phyloP scores from a whole-genome alignment of 2,888 invertebrate genomes.

The Dicranocentrus wangi region DNA sequence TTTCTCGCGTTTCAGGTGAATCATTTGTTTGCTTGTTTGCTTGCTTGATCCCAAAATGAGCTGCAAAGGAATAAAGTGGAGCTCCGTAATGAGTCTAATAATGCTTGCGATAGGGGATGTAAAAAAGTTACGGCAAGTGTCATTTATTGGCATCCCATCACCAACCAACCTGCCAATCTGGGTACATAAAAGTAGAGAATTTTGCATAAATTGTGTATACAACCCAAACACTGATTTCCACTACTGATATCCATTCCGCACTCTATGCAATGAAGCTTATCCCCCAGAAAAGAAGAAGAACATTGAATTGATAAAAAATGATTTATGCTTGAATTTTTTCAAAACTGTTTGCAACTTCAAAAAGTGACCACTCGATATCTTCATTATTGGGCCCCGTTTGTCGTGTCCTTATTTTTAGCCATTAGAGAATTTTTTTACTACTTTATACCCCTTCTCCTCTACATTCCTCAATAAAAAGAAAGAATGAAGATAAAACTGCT shows the following conservation, averaged over 20 bases:
- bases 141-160: slow-evolving; percentile 16
- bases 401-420: no score
- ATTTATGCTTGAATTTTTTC: neutral
- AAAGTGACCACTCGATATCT: neutral
- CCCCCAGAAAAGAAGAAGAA: neutral
- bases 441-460: no score
- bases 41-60: no score
- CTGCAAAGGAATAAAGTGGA: no score
- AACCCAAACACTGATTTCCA: slow-evolving; percentile 1
- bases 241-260: no score
- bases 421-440: no score
- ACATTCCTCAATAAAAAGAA: neutral
- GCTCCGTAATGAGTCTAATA: no score
- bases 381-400: neutral
- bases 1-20: no score
- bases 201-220: neutral
- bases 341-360: neutral
- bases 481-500: no score
- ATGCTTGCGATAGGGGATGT: no score
- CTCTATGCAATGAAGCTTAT: slow-evolving; percentile 9
- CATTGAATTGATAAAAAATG: neutral
- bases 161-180: neutral
- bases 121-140: no score
- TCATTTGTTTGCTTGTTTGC: no score
- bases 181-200: neutral